phyloP scores from a whole-genome alignment of 2,113 vertebrate genomes.

The Solea senegalensis region DNA sequence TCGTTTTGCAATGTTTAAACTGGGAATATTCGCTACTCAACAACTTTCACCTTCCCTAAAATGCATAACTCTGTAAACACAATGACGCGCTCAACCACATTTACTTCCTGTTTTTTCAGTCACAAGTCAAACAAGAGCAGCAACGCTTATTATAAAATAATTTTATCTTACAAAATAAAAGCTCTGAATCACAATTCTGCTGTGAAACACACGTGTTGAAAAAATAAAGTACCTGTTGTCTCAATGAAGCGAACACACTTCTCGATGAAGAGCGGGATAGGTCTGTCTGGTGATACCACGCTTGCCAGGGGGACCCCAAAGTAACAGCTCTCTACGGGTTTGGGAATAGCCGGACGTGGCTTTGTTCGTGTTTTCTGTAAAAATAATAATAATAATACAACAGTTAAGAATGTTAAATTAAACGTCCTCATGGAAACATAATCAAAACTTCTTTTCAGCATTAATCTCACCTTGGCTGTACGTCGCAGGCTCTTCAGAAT shows the following conservation, averaged over 20 bases:
- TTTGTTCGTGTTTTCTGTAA: slow-evolving; percentile 92
- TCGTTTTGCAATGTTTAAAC: too few species aligned
- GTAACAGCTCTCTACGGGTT: slow-evolving; percentile 91
- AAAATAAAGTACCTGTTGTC: slow-evolving; percentile 85
- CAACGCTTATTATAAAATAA: too few species aligned
- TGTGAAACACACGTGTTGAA: neutral
- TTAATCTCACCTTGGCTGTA: slow-evolving; percentile 88
- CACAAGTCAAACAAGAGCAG: too few species aligned
- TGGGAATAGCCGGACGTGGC: slow-evolving; percentile 89
- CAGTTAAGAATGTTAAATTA: neutral
- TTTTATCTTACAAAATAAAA: neutral
- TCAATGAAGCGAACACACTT: slow-evolving; percentile 96
- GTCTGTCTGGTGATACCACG: slow-evolving; percentile 89
- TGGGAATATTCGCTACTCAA: too few species aligned
- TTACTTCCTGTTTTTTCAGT: too few species aligned
- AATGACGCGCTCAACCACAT: too few species aligned
- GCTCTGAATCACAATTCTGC: neutral
- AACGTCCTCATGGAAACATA: neutral
- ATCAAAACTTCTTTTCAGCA: too few species aligned
- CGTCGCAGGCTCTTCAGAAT: slow-evolving; percentile 92
- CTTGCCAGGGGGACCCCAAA: slow-evolving; percentile 89
- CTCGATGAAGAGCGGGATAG: slow-evolving; percentile 95
- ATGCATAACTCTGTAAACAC: too few species aligned
- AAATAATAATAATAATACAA: neutral
- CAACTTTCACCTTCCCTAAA: too few species aligned